Conservation (phyloP, 2,797 vertebrate genomes). For the Trachurus trachurus region DNA sequence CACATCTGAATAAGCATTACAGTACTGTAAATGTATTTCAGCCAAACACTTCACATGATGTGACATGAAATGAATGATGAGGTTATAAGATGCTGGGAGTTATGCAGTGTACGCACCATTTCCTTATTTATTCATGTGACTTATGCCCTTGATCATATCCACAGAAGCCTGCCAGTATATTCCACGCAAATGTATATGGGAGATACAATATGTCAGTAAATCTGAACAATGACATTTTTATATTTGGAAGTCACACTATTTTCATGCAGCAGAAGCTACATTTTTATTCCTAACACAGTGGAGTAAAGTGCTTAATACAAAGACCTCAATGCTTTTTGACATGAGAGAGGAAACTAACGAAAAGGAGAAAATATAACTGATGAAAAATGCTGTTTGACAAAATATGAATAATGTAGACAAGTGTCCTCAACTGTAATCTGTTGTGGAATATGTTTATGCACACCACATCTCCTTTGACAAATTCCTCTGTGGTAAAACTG, state of each 20-base stretch:
- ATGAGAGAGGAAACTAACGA: slow-evolving; percentile 8
- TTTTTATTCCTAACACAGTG: slow-evolving; percentile 33
- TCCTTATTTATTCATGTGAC: slow-evolving; percentile 7
- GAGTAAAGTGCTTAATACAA: slow-evolving; percentile 31
- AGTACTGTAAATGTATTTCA: slow-evolving; percentile 5
- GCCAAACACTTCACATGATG: not conserved
- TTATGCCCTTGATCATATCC: not conserved
- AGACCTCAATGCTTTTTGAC: slow-evolving; percentile 6
- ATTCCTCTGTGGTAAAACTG: slow-evolving; percentile 29
- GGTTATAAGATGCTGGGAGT: not conserved
- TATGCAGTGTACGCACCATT: not conserved
- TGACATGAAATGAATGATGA: not conserved
- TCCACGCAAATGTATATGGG: not conserved
- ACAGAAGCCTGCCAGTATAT: not conserved
- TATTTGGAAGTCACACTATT: slow-evolving; percentile 20
- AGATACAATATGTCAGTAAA: slow-evolving; percentile 22
- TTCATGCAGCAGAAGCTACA: slow-evolving; percentile 20
- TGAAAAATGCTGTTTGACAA: slow-evolving; percentile 53
- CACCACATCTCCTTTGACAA: slow-evolving; percentile 24
- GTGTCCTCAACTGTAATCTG: slow-evolving; percentile 34
- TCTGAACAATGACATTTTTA: slow-evolving; percentile 24
- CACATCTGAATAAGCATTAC: not conserved
- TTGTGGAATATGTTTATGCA: slow-evolving; percentile 26
- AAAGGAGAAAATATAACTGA: slow-evolving; percentile 7
- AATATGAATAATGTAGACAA: slow-evolving; percentile 56